Base-by-base conservation (phyloP, 2,797 vertebrate species). In the Schizothorax lantsangensis region DNA sequence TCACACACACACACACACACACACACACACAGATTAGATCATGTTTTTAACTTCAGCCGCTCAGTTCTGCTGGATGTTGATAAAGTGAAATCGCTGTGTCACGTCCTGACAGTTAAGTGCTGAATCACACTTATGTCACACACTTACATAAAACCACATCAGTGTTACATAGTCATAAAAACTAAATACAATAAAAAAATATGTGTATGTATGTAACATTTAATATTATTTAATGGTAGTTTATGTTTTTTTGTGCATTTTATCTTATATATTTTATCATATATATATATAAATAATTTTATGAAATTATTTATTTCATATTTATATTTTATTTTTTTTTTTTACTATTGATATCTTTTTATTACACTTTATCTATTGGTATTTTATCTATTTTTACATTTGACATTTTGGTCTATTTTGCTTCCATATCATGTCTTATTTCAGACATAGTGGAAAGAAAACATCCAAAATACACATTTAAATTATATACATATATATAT, bases 1-100 rank as follows among this genome's bases (percentile, higher is more conserved):
- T n/a, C 17, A 72, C 36, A 87, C 17, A 89, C 81, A 88, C 52
- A 78, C 59, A 88, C 26, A 62, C 6, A 26, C 72, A 79, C 23
- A 30, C n/a, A 59, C 62, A 74, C 23, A 17, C 15, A 47, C 26
- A 64, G 2, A 66, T 66, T 30, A 33, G 14, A 66, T 66, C 64
- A 11, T 33, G 36, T 68, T 36, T 66, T 36, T 68, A 9, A 17
- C 12, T 10, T 36, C 33, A 49, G 23, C 54, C 0, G 21, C 23
- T 40, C n/a, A 38, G 57, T 75, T 47, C 52, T 14, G 23, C 73
- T 49, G 64, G 11, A 26, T 1, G 15, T 33, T 45, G 30, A 82
- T 66, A 87, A 91, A 86, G 10, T 23, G n/a, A 33, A 33, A 68
- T n/a, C 43, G 92, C 90, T 78, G 87, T 71, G 91, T 92, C 92